A percentile compares a stretch with the other conserved stretches of the same genome.
phyloP scores from a whole-genome alignment of 2,797 vertebrate species.

The Sciurus carolinensis region DNA sequence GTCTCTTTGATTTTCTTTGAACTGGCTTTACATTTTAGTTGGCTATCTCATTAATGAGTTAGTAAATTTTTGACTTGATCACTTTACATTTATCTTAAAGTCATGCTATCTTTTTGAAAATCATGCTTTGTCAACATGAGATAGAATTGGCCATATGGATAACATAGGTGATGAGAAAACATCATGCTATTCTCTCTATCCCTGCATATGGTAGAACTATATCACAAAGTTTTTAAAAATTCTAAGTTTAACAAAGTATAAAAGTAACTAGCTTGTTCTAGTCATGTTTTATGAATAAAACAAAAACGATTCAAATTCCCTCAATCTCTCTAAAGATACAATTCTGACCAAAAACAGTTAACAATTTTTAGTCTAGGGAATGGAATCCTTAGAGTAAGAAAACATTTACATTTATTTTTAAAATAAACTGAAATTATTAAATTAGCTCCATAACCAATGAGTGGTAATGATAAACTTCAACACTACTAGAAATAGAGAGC shows the following conservation, averaged over 20 bases:
- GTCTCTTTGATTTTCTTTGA: background rate
- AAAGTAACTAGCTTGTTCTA: background rate
- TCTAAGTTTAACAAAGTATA: slow-evolving; percentile 17
- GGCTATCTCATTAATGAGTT: slow-evolving; percentile 21
- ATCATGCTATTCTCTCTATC: background rate
- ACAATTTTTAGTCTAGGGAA: background rate
- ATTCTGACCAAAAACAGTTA: slow-evolving; percentile 48
- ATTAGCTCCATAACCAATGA: background rate
- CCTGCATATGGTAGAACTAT: background rate
- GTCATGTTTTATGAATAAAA: background rate
- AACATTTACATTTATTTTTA: slow-evolving; percentile 27
- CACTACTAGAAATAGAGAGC: background rate
- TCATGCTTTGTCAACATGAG: background rate
- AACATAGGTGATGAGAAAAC: background rate
- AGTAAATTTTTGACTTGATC: slow-evolving; percentile 3
- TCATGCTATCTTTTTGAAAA: slow-evolving; percentile 16
- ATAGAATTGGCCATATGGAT: background rate
- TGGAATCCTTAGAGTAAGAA: slow-evolving; percentile 12
- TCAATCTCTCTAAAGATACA: background rate
- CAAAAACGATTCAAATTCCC: slow-evolving; percentile 17
- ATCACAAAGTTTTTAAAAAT: background rate
- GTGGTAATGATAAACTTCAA: background rate
- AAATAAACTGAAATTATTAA: slow-evolving; percentile 26
- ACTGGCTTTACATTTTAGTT: background rate
- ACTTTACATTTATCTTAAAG: background rate